phyloP scores from a whole-genome alignment of 1,140 invertebrate species.

The Odontomachus brunneus region DNA sequence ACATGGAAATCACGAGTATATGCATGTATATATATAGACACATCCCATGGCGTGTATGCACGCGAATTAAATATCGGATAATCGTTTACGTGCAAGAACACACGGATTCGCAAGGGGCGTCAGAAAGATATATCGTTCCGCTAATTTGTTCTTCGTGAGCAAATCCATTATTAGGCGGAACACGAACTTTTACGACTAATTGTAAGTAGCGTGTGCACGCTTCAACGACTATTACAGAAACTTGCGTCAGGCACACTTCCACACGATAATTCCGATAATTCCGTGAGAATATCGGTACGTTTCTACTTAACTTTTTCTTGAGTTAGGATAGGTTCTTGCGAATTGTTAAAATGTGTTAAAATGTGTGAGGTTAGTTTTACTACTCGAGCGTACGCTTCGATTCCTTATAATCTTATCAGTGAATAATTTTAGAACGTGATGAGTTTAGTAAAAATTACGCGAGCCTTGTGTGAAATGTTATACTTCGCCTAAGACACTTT shows the following conservation, averaged over 20 bases:
- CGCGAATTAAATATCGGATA: slow-evolving; percentile 81
- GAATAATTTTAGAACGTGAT: not conserved
- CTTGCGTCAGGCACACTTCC: slow-evolving; percentile 40
- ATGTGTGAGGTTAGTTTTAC: too few species aligned
- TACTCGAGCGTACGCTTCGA: too few species aligned
- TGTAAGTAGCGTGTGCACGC: slow-evolving; percentile 62
- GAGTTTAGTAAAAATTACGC: not conserved
- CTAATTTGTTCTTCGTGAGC: slow-evolving; percentile 83
- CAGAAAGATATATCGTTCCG: slow-evolving; percentile 81
- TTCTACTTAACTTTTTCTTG: too few species aligned
- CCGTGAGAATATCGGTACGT: slow-evolving; percentile 10
- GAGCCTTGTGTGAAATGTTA: not conserved
- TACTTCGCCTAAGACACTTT: slow-evolving; percentile 13
- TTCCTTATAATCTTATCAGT: not conserved
- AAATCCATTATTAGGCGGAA: slow-evolving; percentile 83
- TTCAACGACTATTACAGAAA: slow-evolving; percentile 50
- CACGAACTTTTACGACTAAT: slow-evolving; percentile 78
- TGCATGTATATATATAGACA: too few species aligned
- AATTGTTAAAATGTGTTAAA: too few species aligned
- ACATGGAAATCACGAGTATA: slow-evolving; percentile 64
- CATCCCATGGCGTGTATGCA: slow-evolving; percentile 72
- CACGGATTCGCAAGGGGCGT: slow-evolving; percentile 76
- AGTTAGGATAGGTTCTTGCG: too few species aligned
- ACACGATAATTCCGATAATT: not conserved
- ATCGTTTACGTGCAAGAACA: slow-evolving; percentile 79